A percentile compares a stretch with the other conserved stretches of the same genome.
Evolutionary conservation across 2,113 vertebrate genomes (phyloP).

Genomic region (Jacana jacana): DNA sequence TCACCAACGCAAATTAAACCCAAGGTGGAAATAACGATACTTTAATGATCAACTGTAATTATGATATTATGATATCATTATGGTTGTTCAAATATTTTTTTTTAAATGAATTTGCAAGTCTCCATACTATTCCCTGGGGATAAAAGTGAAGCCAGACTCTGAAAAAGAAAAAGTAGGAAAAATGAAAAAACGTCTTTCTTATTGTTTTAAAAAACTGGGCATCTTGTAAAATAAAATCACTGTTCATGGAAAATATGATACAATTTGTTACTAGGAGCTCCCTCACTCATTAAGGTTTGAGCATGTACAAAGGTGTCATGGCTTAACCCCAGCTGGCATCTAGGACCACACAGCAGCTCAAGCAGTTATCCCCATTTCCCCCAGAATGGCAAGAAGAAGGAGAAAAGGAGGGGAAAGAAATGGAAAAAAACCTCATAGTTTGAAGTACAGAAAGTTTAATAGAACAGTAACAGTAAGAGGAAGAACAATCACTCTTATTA

Average conservation of each 20-base stretch:
- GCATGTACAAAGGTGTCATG: not conserved
- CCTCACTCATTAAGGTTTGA: not conserved
- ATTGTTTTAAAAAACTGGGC: not conserved
- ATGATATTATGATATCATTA: not conserved
- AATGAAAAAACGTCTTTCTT: fast-evolving
- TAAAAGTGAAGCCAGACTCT: not conserved
- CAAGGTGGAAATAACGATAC: not conserved
- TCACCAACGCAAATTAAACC: not conserved
- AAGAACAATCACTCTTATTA: not conserved
- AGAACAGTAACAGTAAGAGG: not conserved
- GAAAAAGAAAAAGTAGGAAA: not conserved
- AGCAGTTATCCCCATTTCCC: not conserved
- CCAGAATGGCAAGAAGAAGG: not conserved
- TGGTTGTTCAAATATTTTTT: fast-evolving
- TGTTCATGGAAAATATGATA: not conserved
- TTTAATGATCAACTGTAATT: constrained; percentile 23
- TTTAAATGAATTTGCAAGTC: not conserved
- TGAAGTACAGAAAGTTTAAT: not conserved
- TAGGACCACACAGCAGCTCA: not conserved
- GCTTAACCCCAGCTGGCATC: not conserved
- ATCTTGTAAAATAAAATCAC: not conserved
- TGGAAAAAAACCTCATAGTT: not conserved
- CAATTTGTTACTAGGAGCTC: not conserved
- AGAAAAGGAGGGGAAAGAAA: not conserved
- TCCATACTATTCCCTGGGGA: not conserved